phyloP scores from a whole-genome alignment of 2,888 invertebrate genomes.

The Noctua janthina region DNA sequence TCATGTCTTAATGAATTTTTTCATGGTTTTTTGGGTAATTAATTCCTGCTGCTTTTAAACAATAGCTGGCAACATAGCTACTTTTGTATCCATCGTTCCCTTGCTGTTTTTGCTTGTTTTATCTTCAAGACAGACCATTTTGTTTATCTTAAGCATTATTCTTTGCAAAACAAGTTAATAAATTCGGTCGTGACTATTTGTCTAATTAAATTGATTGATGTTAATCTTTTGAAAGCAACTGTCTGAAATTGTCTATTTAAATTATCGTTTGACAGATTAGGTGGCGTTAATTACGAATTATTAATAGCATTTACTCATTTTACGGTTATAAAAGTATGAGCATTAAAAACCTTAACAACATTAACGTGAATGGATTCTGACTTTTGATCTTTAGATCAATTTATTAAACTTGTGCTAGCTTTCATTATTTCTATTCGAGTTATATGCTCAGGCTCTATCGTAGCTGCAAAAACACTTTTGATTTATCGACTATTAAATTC shows the following conservation, averaged over 20 bases:
- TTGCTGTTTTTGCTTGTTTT: background rate
- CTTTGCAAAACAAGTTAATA: background rate
- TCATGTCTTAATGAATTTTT: background rate
- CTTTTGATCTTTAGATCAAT: slow-evolving; percentile 32
- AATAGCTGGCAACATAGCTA: background rate
- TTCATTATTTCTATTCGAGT: slow-evolving; percentile 15
- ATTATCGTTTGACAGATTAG: background rate
- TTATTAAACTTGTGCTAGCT: slow-evolving; percentile 10
- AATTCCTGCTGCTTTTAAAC: background rate
- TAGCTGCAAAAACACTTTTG: background rate
- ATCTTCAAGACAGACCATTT: background rate
- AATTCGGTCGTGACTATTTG: background rate
- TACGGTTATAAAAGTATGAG: background rate
- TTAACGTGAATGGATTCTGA: background rate
- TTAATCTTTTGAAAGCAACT: slow-evolving; percentile 4
- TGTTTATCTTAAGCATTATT: background rate
- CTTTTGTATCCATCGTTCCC: background rate
- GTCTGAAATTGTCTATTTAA: background rate
- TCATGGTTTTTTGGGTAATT: background rate
- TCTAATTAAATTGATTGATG: slow-evolving; percentile 6
- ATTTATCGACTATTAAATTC: background rate
- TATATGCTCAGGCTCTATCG: background rate
- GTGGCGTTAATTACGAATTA: background rate
- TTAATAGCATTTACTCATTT: slow-evolving; percentile 19
- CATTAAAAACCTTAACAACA: background rate